Evolutionary conservation across 1,140 invertebrate species (phyloP), one percentile per base, ranked within the genome.

Genomic region (Nasonia giraulti): DNA sequence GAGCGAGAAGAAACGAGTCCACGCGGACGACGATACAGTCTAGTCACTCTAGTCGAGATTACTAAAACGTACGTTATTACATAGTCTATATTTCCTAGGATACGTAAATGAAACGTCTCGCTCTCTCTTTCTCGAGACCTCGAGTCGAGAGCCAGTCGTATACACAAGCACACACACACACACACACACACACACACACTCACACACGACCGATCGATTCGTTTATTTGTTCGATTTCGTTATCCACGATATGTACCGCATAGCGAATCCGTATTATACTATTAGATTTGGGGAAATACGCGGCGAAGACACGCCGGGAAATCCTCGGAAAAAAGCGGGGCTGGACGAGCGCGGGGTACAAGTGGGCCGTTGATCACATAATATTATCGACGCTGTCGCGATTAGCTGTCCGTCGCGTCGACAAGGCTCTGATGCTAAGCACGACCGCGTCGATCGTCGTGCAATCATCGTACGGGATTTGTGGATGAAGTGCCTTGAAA

Each of bases 1-100:
- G 23, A 33, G 23, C 27, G 68, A 71, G 68, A 85, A 86, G 75
- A 85, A 85, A 81, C 80, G 50, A 89, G 89, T 40, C 40, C 74
- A 90, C 88, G 89, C 91, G 88, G 88, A 89, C 90, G 14, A 91
- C 87, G 91, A 89, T 92, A 87, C 91, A 92, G 88, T 92, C 90
- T 92, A 93, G 92, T 92, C 91, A 92, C 87, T 92, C 90, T 92
- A 92, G 91, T 92, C 90, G 88, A 55, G 12, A 89, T 91, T 90
- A 91, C 44, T 86, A 76, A 83, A 69, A 71, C 11, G 40, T 31
- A 77, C 62, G 69, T 69, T 82, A 81, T 82, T 20, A 27, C 10
- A 84, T 85, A 86, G 33, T 84, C 77, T 85, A 85, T 85, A 84
- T 81, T 84, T 86, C 88, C 86, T 75, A 80, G 84, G 87, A 62